Conservation (phyloP, 2,113 vertebrate species). For the Chloebia gouldiae region DNA sequence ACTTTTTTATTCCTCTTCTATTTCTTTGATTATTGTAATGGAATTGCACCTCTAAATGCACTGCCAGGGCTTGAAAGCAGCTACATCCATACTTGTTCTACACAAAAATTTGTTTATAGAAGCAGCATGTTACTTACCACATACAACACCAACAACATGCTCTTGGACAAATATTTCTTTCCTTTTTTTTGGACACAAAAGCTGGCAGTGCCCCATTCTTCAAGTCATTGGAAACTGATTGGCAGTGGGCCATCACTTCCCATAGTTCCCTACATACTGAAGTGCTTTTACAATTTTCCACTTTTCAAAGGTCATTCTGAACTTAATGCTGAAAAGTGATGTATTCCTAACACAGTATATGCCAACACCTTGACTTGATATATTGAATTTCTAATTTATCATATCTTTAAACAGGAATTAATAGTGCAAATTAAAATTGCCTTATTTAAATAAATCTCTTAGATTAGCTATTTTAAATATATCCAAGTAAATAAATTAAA, state of each 20-base stretch:
- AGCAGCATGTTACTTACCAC: neutral
- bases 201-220: neutral
- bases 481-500: neutral
- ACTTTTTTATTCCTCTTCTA: neutral
- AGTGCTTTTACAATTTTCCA: neutral
- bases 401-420: neutral
- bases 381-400: neutral
- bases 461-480: neutral
- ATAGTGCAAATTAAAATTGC: neutral
- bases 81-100: rapidly evolving
- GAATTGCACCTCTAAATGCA: neutral
- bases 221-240: neutral
- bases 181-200: neutral
- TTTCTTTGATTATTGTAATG: neutral
- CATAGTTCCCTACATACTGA: neutral
- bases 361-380: neutral
- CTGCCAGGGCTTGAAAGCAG: neutral
- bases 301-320: neutral
- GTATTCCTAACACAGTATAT: neutral
- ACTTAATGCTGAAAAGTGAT: neutral
- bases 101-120: neutral
- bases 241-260: neutral
- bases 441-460: neutral
- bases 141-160: neutral
- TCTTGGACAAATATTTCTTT: neutral